These are phyloP conservation scores for Murina feae DNA, from an alignment of 2,113 vertebrate genomes.

Conservation along the genomic window DNA sequence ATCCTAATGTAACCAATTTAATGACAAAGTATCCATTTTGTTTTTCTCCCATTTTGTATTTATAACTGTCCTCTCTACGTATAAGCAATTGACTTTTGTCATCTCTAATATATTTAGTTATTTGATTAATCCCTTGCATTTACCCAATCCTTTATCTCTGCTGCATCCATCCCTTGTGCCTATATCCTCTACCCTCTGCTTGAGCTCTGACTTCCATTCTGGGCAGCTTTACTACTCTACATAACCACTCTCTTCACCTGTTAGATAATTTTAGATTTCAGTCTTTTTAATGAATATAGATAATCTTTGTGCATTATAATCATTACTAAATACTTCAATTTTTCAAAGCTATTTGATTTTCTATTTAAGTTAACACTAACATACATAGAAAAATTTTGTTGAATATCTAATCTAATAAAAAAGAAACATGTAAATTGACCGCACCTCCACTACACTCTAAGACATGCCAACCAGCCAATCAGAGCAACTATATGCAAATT, in stretches of 20 bases:
- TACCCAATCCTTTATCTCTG: neutral
- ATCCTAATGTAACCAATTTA: neutral
- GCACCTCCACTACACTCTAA: too few species aligned
- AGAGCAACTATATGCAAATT: too few species aligned
- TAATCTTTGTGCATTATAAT: neutral
- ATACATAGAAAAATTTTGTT: neutral
- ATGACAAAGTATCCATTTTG: neutral
- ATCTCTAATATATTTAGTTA: neutral
- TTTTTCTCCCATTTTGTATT: neutral
- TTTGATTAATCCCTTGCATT: neutral
- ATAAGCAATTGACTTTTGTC: neutral
- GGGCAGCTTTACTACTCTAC: rapidly evolving
- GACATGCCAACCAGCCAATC: too few species aligned
- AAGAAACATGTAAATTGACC: too few species aligned
- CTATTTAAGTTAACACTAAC: neutral
- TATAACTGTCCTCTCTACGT: neutral
- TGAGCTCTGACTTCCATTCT: neutral
- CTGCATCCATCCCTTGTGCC: too few species aligned
- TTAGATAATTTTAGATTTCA: neutral
- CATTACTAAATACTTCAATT: neutral
- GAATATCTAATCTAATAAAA: too few species aligned
- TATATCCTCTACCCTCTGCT: neutral
- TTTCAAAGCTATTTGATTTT: neutral
- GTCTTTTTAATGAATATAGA: neutral
- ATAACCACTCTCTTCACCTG: neutral